Conservation (phyloP, 2,113 vertebrate species). For the Ellobius talpinus region DNA sequence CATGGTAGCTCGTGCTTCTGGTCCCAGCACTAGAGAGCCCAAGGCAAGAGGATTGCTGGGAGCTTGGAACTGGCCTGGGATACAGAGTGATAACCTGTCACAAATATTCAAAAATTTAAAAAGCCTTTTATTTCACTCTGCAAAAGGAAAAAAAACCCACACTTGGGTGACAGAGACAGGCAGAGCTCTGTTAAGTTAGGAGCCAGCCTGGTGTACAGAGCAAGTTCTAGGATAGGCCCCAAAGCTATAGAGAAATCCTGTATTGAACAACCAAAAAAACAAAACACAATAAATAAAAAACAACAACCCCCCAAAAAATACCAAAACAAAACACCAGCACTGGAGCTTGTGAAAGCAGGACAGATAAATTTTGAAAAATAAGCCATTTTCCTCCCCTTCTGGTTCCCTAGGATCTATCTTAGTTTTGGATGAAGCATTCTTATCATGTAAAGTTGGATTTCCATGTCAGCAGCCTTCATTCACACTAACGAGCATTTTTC, state of each 20-base stretch:
- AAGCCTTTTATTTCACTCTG: neutral
- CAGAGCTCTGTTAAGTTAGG: no score
- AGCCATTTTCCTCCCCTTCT: neutral
- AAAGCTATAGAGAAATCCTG: no score
- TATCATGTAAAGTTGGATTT: fast-evolving
- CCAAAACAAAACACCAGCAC: fast-evolving
- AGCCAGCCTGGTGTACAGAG: no score
- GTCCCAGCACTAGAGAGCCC: neutral
- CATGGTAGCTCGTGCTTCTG: neutral
- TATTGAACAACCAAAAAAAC: no score
- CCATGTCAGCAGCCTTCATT: fast-evolving
- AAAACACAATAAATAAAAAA: no score
- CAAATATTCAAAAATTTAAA: neutral
- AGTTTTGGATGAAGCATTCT: fast-evolving
- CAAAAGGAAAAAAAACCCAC: fast-evolving
- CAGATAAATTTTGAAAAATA: neutral
- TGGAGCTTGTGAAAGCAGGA: neutral
- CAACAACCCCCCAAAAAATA: no score
- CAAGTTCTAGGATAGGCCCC: no score
- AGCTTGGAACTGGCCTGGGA: neutral
- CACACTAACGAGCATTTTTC: neutral
- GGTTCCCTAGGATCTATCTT: neutral
- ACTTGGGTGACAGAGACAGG: no score
- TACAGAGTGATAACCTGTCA: neutral
- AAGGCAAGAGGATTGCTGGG: neutral